Base-by-base conservation (phyloP, 2,113 vertebrate genomes). In the Eublepharis macularius region DNA sequence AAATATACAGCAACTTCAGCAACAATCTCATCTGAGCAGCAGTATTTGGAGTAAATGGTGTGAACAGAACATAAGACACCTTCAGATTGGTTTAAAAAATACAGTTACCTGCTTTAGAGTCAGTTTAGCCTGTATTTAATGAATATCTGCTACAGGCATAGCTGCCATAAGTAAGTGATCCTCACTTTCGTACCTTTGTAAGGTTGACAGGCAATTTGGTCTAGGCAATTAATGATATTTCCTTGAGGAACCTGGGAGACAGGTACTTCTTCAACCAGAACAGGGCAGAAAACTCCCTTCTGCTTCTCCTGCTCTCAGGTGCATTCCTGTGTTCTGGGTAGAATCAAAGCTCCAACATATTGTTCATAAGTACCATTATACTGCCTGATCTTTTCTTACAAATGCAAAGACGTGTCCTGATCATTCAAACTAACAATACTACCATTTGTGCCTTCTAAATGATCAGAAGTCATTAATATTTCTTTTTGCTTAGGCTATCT, bases 21-120 rank as follows among this genome's bases (percentile, higher is more conserved):
- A 93, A 90, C 79, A 66, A 89, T 90, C 78, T 86, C 84, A 91
- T 92, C 88, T 81, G 82, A 91, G 85, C 76, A 76, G 91, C 79
- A 89, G 80, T 91, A 92, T 93, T 74, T 91, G 86, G 86, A 92
- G 85, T 90, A 94, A 95, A 94, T 92, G 88, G 89, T 81, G 89
- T 92, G 92, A 94, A 94, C 2, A 93, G 87, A 92, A 87, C 78
- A 79, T 63, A 75, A 94, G 49, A 73, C 81, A 73, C 90, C 92
- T 93, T 88, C 84, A 91, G 83, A 89, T 82, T 85, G 83, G 86
- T 90, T 84, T 84, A 88, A 93, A 90, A 92, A 93, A 81, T 87
- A 91, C 83, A 93, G 82, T 12, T 24, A 90, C 74, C 34, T 87
- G 87, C 77, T 89, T 79, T 84, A 88, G 88, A 91, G 73, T 82